phyloP scores from a whole-genome alignment of 1,140 invertebrate genomes.

The Steinernema khuongi region DNA sequence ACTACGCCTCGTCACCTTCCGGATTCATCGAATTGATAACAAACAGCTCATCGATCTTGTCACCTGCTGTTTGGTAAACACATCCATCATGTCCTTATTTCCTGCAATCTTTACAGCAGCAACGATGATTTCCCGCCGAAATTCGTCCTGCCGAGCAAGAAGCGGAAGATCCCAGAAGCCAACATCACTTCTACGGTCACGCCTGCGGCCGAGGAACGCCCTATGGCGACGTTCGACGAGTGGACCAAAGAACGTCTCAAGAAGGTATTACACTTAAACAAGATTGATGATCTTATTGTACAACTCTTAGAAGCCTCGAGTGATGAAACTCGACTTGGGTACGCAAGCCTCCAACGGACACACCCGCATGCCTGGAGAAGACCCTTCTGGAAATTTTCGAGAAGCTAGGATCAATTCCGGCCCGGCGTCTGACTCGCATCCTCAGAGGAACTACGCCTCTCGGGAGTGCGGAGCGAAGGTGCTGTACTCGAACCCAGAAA shows the following conservation, averaged over 20 bases:
- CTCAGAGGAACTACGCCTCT: conserved; percentile 67
- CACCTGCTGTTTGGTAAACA: too few relatives aligned
- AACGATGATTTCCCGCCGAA: too few relatives aligned
- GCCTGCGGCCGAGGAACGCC: background rate
- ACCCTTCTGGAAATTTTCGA: background rate
- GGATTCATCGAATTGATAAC: too few relatives aligned
- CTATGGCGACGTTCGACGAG: conserved; percentile 49
- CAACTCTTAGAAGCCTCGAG: too few relatives aligned
- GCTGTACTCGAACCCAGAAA: conserved; percentile 80
- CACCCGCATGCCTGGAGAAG: background rate
- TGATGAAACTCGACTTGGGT: too few relatives aligned
- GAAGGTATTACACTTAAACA: too few relatives aligned
- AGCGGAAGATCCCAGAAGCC: background rate
- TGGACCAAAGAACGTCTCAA: conserved; percentile 49
- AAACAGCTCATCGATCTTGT: too few relatives aligned
- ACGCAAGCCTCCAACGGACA: conserved; percentile 20
- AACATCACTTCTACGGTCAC: background rate
- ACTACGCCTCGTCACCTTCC: too few relatives aligned
- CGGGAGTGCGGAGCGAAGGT: conserved; percentile 95
- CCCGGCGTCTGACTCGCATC: background rate
- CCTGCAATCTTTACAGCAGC: too few relatives aligned
- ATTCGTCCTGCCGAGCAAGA: background rate
- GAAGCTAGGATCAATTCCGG: conserved; percentile 1
- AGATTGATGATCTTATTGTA: too few relatives aligned
- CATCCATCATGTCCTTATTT: too few relatives aligned